Evolutionary conservation across 30 jellyfish, hydroid and myxozoan species (phyloP), one percentile per base, ranked within the genome.

Genomic region (Calvadosia cruxmelitensis): DNA sequence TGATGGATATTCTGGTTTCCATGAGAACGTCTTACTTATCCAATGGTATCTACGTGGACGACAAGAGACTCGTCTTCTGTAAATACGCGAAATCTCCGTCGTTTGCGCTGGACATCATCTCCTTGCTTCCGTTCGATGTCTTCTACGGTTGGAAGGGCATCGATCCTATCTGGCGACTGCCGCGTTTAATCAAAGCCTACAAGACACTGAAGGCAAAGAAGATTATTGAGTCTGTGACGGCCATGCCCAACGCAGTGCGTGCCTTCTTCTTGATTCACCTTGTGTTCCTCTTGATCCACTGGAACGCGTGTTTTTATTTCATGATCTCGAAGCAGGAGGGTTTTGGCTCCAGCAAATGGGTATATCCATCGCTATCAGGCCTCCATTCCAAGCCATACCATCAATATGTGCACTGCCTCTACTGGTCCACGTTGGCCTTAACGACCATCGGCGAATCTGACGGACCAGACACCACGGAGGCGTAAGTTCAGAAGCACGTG

Each of bases 351-450:
- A 80, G 81, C 63, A 48, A 52, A 2, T 88, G 94, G 94, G 97
- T 88, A 1, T 88, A 88, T 33, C 97, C 97, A 23, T 50, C 49
- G 34, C 70, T 61, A 34, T 36, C 29, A 31, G 94, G 75, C 23
- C 31, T 53, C 12, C 85, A 79, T 64, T 33, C 73, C 27, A 27
- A 63, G 3, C 50, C 80, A 26, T 34, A 67, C 53, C 85, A 80
- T 63, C 93, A 83, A 53, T 88, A 88, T 64, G 86, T 83, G 13
- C 73, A 68, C 27, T 74, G 97, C 73, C 75, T 74, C 72, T 88
- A 88, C 62, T 88, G 97, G 97, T 81, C 97, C 23, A 88, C 97
- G 27, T 68, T 88, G 76, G 93, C 92, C 1, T 74, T 88, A 25
- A 88, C 97, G 32, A 81, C 93, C 27, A 88, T 88, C 63, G 97